A percentile compares a stretch with the other conserved stretches of the same genome.
Conservation (phyloP, 2,797 vertebrate species). For the Melanotaenia nigrans region DNA sequence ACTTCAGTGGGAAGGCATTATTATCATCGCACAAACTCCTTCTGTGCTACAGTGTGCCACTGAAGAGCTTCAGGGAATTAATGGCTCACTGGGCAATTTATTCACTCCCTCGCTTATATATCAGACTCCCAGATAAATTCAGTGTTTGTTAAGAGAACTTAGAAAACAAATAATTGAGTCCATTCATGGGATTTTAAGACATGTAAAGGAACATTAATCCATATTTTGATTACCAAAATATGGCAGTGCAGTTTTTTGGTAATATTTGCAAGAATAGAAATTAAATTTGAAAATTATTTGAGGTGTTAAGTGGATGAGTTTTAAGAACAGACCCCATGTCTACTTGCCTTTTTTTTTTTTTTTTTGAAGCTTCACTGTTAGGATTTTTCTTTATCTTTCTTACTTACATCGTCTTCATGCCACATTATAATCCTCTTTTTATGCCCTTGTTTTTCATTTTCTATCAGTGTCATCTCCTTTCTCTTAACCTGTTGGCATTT, state of each 20-base stretch:
- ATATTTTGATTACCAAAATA: not conserved
- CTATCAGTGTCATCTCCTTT: conserved; percentile 18
- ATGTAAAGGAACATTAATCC: not conserved
- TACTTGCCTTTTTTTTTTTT: not conserved
- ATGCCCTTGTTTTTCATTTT: conserved; percentile 18
- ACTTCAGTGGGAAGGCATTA: conserved; percentile 15
- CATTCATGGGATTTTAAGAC: conserved; percentile 13
- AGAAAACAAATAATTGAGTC: conserved; percentile 17
- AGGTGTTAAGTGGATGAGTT: not conserved
- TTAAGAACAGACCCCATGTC: not conserved
- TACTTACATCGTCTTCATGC: conserved; percentile 36
- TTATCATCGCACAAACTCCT: conserved; percentile 24
- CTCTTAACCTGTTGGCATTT: conserved; percentile 17
- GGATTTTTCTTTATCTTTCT: conserved; percentile 16
- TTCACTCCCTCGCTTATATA: conserved; percentile 21
- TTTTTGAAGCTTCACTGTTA: not conserved
- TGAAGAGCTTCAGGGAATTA: conserved; percentile 41
- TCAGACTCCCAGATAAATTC: conserved; percentile 22
- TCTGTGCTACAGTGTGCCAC: conserved; percentile 26
- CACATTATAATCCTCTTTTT: conserved; percentile 6
- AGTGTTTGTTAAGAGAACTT: conserved; percentile 4
- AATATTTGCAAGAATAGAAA: not conserved
- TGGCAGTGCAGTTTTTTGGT: not conserved
- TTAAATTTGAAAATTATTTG: not conserved
- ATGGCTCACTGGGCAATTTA: conserved; percentile 44